Conservation (phyloP, 2,888 invertebrate genomes). For the Ypsolopha sequella region DNA sequence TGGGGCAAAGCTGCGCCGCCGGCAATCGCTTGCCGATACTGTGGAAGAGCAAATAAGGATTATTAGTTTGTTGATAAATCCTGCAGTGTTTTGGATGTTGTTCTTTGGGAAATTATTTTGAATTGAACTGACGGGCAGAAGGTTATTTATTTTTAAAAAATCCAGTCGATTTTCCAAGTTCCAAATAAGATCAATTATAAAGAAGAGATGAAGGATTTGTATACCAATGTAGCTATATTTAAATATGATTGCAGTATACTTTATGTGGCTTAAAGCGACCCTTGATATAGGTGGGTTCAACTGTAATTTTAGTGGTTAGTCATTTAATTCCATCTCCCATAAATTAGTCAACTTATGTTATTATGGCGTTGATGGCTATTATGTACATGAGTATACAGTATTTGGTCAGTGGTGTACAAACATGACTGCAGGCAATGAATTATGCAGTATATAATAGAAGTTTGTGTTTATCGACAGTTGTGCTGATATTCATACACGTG, state of each 20-base stretch:
- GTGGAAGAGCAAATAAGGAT: slow-evolving; percentile 25
- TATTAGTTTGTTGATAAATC: not conserved
- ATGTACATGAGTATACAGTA: slow-evolving; percentile 24
- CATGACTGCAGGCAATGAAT: slow-evolving; percentile 45
- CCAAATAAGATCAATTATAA: not conserved
- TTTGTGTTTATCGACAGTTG: slow-evolving; percentile 6
- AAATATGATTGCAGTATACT: too few relatives aligned
- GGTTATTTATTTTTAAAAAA: too few relatives aligned
- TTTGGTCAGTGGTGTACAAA: not conserved
- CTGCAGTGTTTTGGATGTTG: not conserved
- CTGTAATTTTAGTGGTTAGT: slow-evolving; percentile 33
- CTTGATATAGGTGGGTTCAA: not conserved
- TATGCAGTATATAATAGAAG: slow-evolving; percentile 5
- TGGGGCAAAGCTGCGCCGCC: slow-evolving; percentile 62
- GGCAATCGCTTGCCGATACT: slow-evolving; percentile 91
- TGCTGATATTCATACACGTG: slow-evolving; percentile 5
- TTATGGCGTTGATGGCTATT: slow-evolving; percentile 35
- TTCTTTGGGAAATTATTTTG: not conserved
- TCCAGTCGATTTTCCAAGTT: not conserved
- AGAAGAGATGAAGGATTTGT: too few relatives aligned
- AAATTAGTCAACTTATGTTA: slow-evolving; percentile 61
- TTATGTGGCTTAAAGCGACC: too few relatives aligned
- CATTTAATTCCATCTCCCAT: slow-evolving; percentile 53
- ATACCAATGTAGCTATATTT: too few relatives aligned
- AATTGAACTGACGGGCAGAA: not conserved